These are phyloP conservation scores for Vultur gryphus DNA, from an alignment of 2,797 vertebrate genomes.

Conservation along the genomic window DNA sequence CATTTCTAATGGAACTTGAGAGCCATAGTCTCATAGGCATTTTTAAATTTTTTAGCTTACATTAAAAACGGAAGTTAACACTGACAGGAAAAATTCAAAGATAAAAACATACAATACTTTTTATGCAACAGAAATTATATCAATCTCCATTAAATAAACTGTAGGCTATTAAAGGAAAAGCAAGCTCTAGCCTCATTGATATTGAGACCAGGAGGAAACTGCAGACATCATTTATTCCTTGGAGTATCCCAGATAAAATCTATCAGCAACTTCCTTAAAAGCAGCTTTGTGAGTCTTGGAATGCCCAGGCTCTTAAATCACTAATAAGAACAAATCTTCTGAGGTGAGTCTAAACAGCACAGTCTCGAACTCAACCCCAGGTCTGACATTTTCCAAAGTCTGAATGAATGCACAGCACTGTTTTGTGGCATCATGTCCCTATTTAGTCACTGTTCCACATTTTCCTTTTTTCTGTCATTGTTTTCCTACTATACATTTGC, in stretches of 20 bases:
- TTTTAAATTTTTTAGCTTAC: background rate
- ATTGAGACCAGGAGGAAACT: background rate
- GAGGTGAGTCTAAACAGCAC: background rate
- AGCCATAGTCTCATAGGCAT: background rate
- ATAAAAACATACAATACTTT: background rate
- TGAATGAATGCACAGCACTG: background rate
- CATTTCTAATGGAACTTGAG: background rate
- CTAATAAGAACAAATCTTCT: background rate
- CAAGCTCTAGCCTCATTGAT: background rate
- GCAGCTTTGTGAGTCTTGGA: background rate
- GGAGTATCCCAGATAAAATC: background rate
- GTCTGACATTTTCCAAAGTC: background rate
- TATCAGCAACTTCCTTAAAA: background rate
- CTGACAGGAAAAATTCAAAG: background rate
- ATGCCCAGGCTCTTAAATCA: background rate
- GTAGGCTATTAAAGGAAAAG: background rate
- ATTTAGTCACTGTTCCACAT: background rate
- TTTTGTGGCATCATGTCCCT: background rate
- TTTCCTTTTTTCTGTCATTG: background rate
- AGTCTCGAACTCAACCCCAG: background rate
- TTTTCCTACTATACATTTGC: background rate
- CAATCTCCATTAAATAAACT: background rate
- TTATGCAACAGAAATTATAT: background rate
- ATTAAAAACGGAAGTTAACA: background rate
- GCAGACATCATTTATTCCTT: background rate